Percentiles rank a stretch among this genome's conserved stretches.
Conservation (phyloP, 2,113 vertebrate species). For the Tragelaphus buxtoni region DNA sequence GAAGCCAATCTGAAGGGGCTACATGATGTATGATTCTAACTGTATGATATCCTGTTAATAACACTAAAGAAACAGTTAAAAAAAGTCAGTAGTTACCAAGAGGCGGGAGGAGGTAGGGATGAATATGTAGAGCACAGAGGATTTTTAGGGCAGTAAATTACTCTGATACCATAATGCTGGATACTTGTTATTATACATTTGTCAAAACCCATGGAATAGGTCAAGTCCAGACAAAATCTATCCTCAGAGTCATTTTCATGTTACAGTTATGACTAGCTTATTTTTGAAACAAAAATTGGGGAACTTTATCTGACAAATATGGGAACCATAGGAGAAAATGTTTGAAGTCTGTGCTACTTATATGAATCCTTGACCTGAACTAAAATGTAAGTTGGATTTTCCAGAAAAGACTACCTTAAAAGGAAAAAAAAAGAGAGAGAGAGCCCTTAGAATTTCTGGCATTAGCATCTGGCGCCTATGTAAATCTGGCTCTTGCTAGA, state of each 20-base stretch:
- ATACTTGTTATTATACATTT: background rate
- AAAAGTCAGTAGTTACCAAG: background rate
- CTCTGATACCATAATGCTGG: background rate
- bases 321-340: background rate
- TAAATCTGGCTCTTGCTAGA: background rate
- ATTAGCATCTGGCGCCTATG: background rate
- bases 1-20: background rate
- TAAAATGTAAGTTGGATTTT: background rate
- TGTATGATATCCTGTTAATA: background rate
- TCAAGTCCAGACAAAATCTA: background rate
- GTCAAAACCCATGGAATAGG: background rate
- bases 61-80: background rate
- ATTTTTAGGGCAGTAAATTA: background rate
- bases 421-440: background rate
- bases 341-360: background rate
- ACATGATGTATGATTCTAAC: background rate
- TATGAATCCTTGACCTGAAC: background rate
- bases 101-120: background rate
- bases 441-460: background rate
- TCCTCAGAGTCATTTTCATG: background rate
- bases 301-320: background rate
- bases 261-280: background rate
- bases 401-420: background rate
- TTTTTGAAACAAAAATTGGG: background rate
- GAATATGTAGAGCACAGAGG: background rate